Base-by-base conservation (phyloP, 2,113 vertebrate genomes). In the Callionymus lyra region DNA sequence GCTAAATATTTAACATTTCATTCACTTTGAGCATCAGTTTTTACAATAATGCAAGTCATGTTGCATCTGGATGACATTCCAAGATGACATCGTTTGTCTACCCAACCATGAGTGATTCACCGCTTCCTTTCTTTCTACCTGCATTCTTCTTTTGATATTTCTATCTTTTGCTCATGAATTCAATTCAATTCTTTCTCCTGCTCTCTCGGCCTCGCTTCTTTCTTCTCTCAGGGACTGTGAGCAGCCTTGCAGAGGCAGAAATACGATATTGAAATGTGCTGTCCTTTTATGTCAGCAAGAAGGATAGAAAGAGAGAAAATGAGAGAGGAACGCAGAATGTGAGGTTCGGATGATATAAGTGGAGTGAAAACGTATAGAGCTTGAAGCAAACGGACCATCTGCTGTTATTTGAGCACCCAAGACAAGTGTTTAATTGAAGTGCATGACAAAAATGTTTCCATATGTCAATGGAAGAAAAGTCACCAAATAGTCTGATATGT, bases 181-280 rank as follows among this genome's bases (percentile, higher is more conserved):
- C 2, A 15, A 31, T 40, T 27, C 44, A 39, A 41, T 32, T 57
- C 31, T 53, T 21, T 8, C 16, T 43, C n/a, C 35, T 10, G 16
- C 47, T 31, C 41, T 50, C 8, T 27, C 21, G 21, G 21, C 21
- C 21, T 27, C 8, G 21, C 21, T 18, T 10, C 9, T 39, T 12
- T 10, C 33, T 15, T 32, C 13, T 48, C 59, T 12, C 16, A 56
- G 51, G 47, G 47, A 55, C 46, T 62, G 31, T n/a, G 35, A 17
- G 21, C 31, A 51, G 51, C 41, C 42, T 54, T 60, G n/a, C 42
- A 13, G 31, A 33, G 34, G 6, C 10, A 41, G 51, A 59, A 53
- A 71, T 35, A 50, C 50, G 54, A 67, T 69, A 60, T 57, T 60
- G 41, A 69, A 76, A 65, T 58, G 38, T 27, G 42, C 46, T 6